Evolutionary conservation across 2,113 vertebrate genomes (phyloP).

Genomic region (Gymnarchus niloticus): DNA sequence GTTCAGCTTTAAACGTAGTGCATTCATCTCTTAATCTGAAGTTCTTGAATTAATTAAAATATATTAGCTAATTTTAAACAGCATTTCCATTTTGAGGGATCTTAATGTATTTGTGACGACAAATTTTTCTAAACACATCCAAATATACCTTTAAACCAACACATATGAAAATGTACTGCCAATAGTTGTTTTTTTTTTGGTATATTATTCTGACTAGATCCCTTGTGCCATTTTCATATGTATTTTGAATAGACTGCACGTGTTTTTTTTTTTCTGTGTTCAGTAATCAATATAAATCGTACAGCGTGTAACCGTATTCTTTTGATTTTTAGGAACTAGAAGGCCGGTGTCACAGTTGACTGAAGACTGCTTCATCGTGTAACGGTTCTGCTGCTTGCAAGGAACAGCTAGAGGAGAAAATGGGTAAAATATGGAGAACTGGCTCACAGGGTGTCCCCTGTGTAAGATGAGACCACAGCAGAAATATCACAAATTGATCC

Average conservation of each 20-base stretch:
- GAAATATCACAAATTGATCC: conserved; percentile 18
- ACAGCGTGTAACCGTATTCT: not conserved
- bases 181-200: not conserved
- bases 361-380: not conserved
- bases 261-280: too few species aligned
- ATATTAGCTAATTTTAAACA: too few species aligned
- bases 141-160: not conserved
- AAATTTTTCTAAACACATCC: too few species aligned
- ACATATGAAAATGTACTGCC: not conserved
- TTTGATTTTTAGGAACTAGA: not conserved
- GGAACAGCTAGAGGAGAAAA: not conserved
- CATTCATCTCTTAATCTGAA: too few species aligned
- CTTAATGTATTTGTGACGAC: not conserved
- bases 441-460: conserved; percentile 1
- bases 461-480: not conserved
- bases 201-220: not conserved
- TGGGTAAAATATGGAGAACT: conserved; percentile 14
- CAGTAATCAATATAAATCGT: not conserved
- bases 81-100: not conserved
- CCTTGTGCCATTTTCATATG: not conserved
- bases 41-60: too few species aligned
- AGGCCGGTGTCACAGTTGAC: not conserved
- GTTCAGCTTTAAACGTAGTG: not conserved
- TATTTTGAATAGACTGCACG: too few species aligned
- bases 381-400: not conserved